Base-by-base conservation (phyloP, 2,888 invertebrate species). In the Drosophila diplacantha region DNA sequence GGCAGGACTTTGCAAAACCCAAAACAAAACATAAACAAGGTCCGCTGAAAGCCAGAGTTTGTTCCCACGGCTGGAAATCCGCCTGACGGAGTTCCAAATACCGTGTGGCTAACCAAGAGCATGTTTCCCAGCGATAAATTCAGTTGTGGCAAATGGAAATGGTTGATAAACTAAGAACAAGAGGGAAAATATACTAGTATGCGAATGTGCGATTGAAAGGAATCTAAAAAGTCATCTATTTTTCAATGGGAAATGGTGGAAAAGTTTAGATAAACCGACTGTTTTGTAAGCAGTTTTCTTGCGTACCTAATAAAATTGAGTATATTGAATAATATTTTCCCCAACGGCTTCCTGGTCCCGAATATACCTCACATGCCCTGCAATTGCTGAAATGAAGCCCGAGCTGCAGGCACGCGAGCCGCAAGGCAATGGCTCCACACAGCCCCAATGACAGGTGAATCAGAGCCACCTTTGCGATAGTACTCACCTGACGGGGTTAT, bases 401-500 rank as follows among this genome's bases (percentile, higher is more conserved):
- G 29, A 11, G 59, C 58, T 58, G n/a, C 24, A 37, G 59, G 58
- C 58, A 43, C 29, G 35, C 35, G 29, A 44, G 43, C 22, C 12
- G n/a, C 35, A 11, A 11, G 53, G 54, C 34, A 54, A 24, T 32
- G 47, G 18, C 22, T 4, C 32, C 34, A 24, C 35, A 37, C 14
- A 20, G 35, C 11, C 54, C 29, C 37, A 29, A 12, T 54, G 37
- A 38, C 59, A 43, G 41, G 39, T 35, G 59, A 41, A 31, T 22
- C 26, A 44, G 52, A n/a, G 2, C 22, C 24, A 41, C 22, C 22
- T 14, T 12, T 14, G 20, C 14, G 24, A 12, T 22, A 51, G 58
- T 60, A 83, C 87, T 86, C 88, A 91, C 94, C 94, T 85, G 94
- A 93, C 50, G 94, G 93, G 73, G 92, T 92, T 72, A 94, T 91